Conservation (phyloP, 1,140 invertebrate genomes). For the Penaeus chinensis region DNA sequence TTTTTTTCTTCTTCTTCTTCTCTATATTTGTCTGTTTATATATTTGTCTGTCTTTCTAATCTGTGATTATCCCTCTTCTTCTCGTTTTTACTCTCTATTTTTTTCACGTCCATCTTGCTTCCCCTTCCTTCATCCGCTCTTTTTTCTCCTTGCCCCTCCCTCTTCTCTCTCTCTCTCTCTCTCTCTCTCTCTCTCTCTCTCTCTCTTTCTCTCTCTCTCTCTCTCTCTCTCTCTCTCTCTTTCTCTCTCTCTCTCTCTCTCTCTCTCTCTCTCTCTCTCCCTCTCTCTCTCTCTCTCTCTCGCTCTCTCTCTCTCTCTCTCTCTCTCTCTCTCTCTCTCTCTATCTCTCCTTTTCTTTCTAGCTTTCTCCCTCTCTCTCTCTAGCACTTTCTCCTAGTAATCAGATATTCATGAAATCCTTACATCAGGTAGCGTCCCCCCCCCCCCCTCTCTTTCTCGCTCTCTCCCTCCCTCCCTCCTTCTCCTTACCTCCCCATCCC, state of each 20-base stretch:
- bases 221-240: no score
- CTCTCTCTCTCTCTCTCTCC: background rate
- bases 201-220: background rate
- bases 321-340: slow-evolving; percentile 39
- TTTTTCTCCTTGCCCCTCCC: no score
- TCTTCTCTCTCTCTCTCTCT: background rate
- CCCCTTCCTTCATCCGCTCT: no score
- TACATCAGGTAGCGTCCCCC: no score
- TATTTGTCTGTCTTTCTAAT: background rate
- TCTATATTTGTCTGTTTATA: background rate
- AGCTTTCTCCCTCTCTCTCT: background rate
- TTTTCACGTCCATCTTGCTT: no score
- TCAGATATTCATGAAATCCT: no score
- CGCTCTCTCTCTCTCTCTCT: slow-evolving; percentile 39
- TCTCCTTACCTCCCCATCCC: slow-evolving; percentile 5
- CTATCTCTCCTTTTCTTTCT: background rate
- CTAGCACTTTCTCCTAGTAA: no score
- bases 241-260: no score
- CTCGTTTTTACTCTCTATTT: no score
- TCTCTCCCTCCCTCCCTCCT: slow-evolving; percentile 13
- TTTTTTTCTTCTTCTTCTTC: background rate
- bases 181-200: slow-evolving; percentile 14
- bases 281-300: no score
- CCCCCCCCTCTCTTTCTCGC: background rate
- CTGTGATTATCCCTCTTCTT: no score